Base-by-base conservation (phyloP, 2,888 invertebrate species). In the Rugalucina vietnamica region DNA sequence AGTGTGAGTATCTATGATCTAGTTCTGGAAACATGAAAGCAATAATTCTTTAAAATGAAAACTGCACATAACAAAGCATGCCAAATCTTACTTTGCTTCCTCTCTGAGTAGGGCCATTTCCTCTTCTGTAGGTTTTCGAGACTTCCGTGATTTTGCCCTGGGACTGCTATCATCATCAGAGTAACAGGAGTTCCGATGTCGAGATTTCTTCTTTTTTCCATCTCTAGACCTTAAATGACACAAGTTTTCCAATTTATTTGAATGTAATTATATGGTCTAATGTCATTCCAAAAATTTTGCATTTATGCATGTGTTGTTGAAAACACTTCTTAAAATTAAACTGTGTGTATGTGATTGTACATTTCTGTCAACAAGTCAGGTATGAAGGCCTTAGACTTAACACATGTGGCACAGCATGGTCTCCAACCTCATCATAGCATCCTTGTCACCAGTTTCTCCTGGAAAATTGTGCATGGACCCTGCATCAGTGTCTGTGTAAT, bases 81-180 rank as follows among this genome's bases (percentile, higher is more conserved):
- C n/a, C n/a, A n/a, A n/a, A n/a, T 14, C 76, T n/a, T 86, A 89
- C 88, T 69, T 89, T 76, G 83, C 86, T 69, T 90, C 89, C 70
- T 87, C 89, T 72, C 83, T 89, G 18, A 85, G 43, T 54, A 80
- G 76, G 32, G 76, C 81, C 18, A 87, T 75, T n/a, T 88, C 87
- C 43, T 83, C 76, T 49, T 83, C 76, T 27, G 79, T 83, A 21
- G 73, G 74, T 71, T 77, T 89, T 37, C 34, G 36, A 36, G 72
- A 78, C 24, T 74, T 39, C 73, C 69, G 76, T 43, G 29, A 65
- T 24, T 18, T 74, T 21, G 29, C 32, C 34, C 65, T n/a, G 27
- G 60, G 34, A 34, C 73, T 34, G 27, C 72, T 72, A 18, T 81
- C 79, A n/a, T 71, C 75, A 49, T 81, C 81, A 21, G 84, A 85